These are phyloP conservation scores for Rostrhamus sociabilis DNA, from an alignment of 2,797 vertebrate genomes.

Conservation along the genomic window DNA sequence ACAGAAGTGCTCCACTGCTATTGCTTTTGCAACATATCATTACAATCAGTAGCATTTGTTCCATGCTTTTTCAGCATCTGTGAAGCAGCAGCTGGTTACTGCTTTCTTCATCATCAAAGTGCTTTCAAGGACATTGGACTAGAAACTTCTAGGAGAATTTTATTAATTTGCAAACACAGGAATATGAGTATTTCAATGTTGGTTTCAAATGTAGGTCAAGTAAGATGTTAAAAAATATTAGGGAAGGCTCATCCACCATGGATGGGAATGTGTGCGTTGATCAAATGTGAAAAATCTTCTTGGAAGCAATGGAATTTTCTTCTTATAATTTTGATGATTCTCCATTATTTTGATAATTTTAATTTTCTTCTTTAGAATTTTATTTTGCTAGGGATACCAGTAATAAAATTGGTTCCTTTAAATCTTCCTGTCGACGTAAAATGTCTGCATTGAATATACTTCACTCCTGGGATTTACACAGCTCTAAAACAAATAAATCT, in stretches of 20 bases:
- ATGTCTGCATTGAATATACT: neutral
- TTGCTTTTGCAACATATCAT: conserved; percentile 73
- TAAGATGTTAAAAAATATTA: conserved; percentile 11
- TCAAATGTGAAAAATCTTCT: neutral
- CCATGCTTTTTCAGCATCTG: conserved; percentile 72
- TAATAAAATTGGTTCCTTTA: neutral
- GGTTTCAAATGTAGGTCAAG: conserved; percentile 56
- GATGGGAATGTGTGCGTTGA: neutral
- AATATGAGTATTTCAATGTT: conserved; percentile 19
- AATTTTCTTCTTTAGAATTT: neutral
- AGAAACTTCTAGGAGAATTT: conserved; percentile 73
- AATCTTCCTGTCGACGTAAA: neutral
- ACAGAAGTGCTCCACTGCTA: conserved; percentile 62
- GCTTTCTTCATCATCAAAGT: conserved; percentile 77
- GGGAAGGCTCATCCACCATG: neutral
- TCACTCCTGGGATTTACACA: neutral
- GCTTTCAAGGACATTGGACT: conserved; percentile 76
- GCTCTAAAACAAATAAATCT: neutral
- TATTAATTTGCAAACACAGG: conserved; percentile 59
- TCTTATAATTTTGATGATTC: neutral
- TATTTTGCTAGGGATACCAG: neutral
- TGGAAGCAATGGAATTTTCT: neutral
- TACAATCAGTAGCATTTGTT: conserved; percentile 81
- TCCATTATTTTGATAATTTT: neutral
- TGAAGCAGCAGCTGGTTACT: conserved; percentile 77